phyloP scores from a whole-genome alignment of 2,113 vertebrate genomes.

The Semicossyphus pulcher region DNA sequence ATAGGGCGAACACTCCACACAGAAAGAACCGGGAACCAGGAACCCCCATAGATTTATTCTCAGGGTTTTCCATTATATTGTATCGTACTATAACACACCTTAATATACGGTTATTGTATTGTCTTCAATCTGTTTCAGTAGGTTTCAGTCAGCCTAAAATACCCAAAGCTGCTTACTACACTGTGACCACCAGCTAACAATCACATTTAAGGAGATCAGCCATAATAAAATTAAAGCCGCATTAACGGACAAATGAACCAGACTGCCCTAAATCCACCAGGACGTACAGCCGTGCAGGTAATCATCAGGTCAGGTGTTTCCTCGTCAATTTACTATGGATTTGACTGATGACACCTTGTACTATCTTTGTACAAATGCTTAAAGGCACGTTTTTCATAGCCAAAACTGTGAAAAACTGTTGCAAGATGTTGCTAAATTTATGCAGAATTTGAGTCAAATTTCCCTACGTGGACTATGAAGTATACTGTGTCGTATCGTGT shows the following conservation, averaged over 20 bases:
- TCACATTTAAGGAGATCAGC: conserved; percentile 33
- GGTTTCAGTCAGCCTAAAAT: background rate
- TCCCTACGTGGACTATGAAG: too few relatives aligned
- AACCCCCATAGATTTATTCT: too few relatives aligned
- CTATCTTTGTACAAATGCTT: too few relatives aligned
- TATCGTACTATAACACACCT: background rate
- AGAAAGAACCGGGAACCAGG: too few relatives aligned
- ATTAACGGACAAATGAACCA: conserved; percentile 39
- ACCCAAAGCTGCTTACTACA: background rate
- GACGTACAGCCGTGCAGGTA: conserved; percentile 8
- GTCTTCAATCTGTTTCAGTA: background rate
- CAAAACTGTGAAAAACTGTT: too few relatives aligned
- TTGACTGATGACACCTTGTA: background rate
- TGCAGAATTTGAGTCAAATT: too few relatives aligned
- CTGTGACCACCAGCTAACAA: background rate
- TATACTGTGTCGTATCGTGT: too few relatives aligned
- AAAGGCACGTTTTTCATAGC: too few relatives aligned
- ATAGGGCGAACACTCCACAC: too few relatives aligned
- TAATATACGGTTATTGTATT: too few relatives aligned
- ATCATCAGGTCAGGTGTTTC: conserved; percentile 25
- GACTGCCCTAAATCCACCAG: conserved; percentile 33
- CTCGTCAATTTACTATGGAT: background rate
- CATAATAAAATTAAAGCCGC: conserved; percentile 29
- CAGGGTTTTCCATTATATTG: too few relatives aligned
- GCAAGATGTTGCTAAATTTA: too few relatives aligned